Base-by-base conservation (phyloP, 2,797 vertebrate species). In the Neosilurus hyrtlii region DNA sequence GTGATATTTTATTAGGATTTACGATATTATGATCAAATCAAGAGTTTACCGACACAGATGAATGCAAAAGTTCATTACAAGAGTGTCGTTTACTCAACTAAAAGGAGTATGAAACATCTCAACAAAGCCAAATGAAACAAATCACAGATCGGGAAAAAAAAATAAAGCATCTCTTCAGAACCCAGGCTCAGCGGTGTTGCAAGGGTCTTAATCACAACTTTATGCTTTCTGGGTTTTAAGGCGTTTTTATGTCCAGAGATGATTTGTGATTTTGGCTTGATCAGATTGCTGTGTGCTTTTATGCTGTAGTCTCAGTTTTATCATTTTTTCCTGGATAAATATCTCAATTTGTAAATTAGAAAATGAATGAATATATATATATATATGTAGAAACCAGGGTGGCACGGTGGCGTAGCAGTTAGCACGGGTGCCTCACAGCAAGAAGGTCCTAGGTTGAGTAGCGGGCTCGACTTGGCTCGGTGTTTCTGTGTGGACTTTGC, bases 41-140 rank as follows among this genome's bases (percentile, higher is more conserved):
- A 79, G 78, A 67, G 24, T 49, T 79, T 14, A 7, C n/a, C 20
- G 54, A 56, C 37, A 52, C 22, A 73, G 66, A 73, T 51, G 70
- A 16, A 43, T 5, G 43, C 43, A 43, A 65, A 73, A 63, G 57
- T 86, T 65, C 61, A 76, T 79, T 22, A 81, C 57, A n/a, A 82
- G 63, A 14, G 22, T 52, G 76, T 37, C 66, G 43, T 43, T 77
- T 79, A 30, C 61, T 59, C 67, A 82, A 80, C 82, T 78, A 74
- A 73, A 79, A 78, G 77, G 54, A 72, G 63, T 80, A 63, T 63
- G 71, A 86, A 84, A 82, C 73, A 52, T 57, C 16, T 24, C 16
- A 67, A 79, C 73, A 66, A 24, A 61, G 81, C 86, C 86, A 88
- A 87, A 71, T 52, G 37, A 87, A 85, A 88, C 79, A 84, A 82